Conservation (phyloP, 2,888 invertebrate species). For the Drosophila vallismaia region DNA sequence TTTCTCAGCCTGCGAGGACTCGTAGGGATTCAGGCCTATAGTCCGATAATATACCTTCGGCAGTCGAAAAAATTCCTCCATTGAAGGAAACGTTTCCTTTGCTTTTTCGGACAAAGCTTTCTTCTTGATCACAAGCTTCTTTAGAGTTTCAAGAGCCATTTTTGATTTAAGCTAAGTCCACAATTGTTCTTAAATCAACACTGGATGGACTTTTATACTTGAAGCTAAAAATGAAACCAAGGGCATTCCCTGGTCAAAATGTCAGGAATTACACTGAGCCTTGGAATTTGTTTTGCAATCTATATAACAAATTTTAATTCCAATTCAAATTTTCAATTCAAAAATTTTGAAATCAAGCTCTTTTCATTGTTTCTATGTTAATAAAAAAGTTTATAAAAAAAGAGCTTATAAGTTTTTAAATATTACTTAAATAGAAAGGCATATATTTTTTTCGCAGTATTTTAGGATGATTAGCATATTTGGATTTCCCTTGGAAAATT, state of each 20-base stretch:
- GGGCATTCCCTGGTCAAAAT: neutral
- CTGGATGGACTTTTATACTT: neutral
- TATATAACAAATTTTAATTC: too few relatives aligned
- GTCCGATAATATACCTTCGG: constrained; percentile 20
- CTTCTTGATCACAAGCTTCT: neutral
- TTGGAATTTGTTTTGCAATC: neutral
- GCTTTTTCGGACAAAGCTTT: neutral
- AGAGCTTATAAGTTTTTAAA: too few relatives aligned
- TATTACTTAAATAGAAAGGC: too few relatives aligned
- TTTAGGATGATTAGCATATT: too few relatives aligned
- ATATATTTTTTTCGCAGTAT: too few relatives aligned
- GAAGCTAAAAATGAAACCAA: neutral
- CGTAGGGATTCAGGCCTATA: constrained; percentile 29
- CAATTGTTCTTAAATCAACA: neutral
- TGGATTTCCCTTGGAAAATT: too few relatives aligned
- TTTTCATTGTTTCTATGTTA: too few relatives aligned
- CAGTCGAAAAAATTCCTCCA: constrained; percentile 29
- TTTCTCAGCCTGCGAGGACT: neutral
- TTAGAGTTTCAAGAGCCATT: neutral
- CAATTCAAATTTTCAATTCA: too few relatives aligned
- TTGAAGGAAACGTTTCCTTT: neutral
- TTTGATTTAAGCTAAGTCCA: neutral
- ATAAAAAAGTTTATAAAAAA: too few relatives aligned
- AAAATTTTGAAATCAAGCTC: neutral
- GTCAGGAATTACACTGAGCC: neutral